A percentile compares a stretch with the other conserved stretches of the same genome.
Conservation (phyloP, 2,888 invertebrate genomes). For the Sthenelais limicola region DNA sequence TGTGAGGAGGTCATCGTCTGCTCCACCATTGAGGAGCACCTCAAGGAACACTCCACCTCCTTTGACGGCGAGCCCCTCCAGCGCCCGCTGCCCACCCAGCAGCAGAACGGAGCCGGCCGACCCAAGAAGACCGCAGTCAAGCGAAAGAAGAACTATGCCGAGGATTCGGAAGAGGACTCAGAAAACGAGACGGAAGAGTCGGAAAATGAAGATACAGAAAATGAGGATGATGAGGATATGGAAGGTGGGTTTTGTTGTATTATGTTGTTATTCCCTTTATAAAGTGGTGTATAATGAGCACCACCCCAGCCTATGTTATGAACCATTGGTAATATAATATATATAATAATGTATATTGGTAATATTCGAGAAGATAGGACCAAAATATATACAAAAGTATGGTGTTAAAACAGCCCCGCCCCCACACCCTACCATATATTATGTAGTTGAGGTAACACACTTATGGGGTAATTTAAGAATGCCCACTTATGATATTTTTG, state of each 20-base stretch:
- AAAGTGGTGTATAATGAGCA: background rate
- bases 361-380: background rate
- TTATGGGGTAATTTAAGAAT: too few species aligned
- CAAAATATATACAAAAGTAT: background rate
- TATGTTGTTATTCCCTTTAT: background rate
- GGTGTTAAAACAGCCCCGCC: too few species aligned
- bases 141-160: too few species aligned
- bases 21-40: conserved; percentile 23
- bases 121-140: too few species aligned
- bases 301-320: background rate
- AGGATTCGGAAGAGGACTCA: too few species aligned
- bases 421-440: too few species aligned
- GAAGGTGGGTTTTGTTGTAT: background rate
- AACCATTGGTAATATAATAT: background rate
- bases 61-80: background rate
- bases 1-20: conserved; percentile 3
- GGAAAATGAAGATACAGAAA: background rate
- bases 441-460: too few species aligned
- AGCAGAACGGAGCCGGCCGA: background rate
- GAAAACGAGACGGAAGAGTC: background rate
- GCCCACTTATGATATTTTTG: too few species aligned
- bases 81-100: background rate
- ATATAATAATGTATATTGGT: background rate
- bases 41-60: conserved; percentile 21
- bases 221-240: background rate